These are phyloP conservation scores for Eupithecia subfuscata DNA, from an alignment of 2,888 invertebrate genomes.

Conservation along the genomic window DNA sequence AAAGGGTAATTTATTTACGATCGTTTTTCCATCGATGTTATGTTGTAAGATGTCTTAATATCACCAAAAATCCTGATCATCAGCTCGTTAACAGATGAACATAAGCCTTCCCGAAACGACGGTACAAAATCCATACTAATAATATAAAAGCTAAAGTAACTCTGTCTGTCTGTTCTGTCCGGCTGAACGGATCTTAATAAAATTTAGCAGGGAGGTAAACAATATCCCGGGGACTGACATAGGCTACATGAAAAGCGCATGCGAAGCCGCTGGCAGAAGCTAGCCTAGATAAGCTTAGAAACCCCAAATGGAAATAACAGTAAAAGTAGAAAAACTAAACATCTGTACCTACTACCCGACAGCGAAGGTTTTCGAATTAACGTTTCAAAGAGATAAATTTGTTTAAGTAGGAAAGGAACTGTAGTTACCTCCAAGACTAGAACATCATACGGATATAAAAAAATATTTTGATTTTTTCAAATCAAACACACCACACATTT, in stretches of 20 bases:
- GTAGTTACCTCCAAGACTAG: neutral
- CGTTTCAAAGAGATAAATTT: neutral
- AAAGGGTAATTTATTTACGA: neutral
- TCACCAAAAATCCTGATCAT: neutral
- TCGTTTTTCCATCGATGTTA: neutral
- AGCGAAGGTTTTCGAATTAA: too few species aligned
- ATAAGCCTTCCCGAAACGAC: neutral
- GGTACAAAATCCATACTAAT: neutral
- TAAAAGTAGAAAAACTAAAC: neutral
- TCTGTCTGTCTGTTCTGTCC: too few species aligned
- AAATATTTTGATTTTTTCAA: slow-evolving; percentile 16
- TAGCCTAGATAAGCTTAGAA: neutral
- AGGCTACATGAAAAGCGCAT: too few species aligned
- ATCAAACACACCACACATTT: slow-evolving; percentile 32
- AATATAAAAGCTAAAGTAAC: too few species aligned
- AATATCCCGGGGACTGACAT: too few species aligned
- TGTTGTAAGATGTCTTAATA: neutral
- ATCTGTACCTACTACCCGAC: neutral
- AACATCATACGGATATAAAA: neutral
- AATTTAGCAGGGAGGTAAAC: too few species aligned
- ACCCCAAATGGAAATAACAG: neutral
- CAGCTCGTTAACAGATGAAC: neutral
- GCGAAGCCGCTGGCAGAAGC: too few species aligned
- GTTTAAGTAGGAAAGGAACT: neutral
- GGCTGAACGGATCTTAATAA: too few species aligned